Conservation (phyloP, 2,888 invertebrate genomes). For the Cephus runcator region DNA sequence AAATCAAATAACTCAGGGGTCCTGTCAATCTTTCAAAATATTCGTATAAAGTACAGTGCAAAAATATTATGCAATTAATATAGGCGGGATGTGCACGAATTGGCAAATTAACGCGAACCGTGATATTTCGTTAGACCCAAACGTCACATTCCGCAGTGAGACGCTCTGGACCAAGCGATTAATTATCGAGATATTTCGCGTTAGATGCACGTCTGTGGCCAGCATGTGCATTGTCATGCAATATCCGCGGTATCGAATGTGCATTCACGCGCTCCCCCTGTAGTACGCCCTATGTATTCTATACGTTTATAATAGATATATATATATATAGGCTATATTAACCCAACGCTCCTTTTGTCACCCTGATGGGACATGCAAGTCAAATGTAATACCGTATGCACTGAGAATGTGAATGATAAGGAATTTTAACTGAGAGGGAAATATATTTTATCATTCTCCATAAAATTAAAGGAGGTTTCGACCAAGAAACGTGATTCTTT, state of each 20-base stretch:
- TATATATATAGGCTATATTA: too few species aligned
- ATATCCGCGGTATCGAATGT: conserved; percentile 19
- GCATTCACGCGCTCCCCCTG: not conserved
- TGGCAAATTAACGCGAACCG: conserved; percentile 13
- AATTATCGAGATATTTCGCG: conserved; percentile 57
- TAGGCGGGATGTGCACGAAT: not conserved
- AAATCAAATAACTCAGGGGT: not conserved
- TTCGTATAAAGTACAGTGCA: too few species aligned
- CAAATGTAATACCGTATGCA: conserved; percentile 23
- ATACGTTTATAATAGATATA: too few species aligned
- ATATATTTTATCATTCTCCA: too few species aligned
- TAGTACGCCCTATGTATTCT: too few species aligned
- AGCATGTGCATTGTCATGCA: conserved; percentile 25
- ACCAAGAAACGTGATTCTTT: too few species aligned
- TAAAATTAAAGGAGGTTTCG: too few species aligned
- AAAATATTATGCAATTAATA: too few species aligned
- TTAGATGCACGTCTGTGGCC: conserved; percentile 31
- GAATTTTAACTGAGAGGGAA: too few species aligned
- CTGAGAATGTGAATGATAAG: not conserved
- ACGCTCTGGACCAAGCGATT: conserved; percentile 31
- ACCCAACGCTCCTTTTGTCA: not conserved
- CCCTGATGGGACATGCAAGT: conserved; percentile 22
- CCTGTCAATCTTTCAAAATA: too few species aligned
- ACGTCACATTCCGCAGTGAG: conserved; percentile 11
- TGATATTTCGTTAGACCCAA: conserved; percentile 9